Conservation (phyloP, 2,888 invertebrate species). For the Agapostemon virescens region DNA sequence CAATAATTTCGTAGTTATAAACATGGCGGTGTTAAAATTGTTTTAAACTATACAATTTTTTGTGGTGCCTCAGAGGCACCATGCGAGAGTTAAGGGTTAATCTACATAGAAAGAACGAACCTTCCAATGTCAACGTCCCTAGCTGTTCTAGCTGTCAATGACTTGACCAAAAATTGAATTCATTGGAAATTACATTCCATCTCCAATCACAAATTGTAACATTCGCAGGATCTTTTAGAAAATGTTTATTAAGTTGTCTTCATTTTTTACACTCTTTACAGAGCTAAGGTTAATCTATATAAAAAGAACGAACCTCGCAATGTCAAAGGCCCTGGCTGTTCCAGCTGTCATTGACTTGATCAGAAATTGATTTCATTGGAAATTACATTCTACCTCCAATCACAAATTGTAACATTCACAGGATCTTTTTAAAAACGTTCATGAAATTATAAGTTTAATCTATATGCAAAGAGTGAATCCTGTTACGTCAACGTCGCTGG, state of each 20-base stretch:
- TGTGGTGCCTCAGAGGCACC: too few relatives aligned
- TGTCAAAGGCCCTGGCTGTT: not conserved
- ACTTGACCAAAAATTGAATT: not conserved
- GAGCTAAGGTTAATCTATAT: constrained; percentile 61
- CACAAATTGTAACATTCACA: not conserved
- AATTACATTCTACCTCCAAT: not conserved
- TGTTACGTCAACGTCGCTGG: not conserved
- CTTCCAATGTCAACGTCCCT: not conserved
- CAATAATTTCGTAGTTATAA: too few relatives aligned
- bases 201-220: not conserved
- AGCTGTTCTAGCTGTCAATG: not conserved
- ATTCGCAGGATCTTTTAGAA: not conserved
- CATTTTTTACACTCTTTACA: too few relatives aligned
- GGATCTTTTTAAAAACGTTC: not conserved
- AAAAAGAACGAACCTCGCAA: not conserved
- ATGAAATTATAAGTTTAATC: too few relatives aligned
- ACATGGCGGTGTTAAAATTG: too few relatives aligned
- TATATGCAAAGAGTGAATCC: constrained; percentile 26
- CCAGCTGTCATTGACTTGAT: not conserved
- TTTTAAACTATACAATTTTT: too few relatives aligned
- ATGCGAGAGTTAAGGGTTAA: too few relatives aligned
- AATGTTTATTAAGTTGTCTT: too few relatives aligned
- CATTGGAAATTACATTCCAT: not conserved
- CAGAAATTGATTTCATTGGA: not conserved
- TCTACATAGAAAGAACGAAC: constrained; percentile 35